Evolutionary conservation across 2,113 vertebrate genomes (phyloP), one percentile per base, ranked within the genome.

Genomic region (Ceratotherium simum): DNA sequence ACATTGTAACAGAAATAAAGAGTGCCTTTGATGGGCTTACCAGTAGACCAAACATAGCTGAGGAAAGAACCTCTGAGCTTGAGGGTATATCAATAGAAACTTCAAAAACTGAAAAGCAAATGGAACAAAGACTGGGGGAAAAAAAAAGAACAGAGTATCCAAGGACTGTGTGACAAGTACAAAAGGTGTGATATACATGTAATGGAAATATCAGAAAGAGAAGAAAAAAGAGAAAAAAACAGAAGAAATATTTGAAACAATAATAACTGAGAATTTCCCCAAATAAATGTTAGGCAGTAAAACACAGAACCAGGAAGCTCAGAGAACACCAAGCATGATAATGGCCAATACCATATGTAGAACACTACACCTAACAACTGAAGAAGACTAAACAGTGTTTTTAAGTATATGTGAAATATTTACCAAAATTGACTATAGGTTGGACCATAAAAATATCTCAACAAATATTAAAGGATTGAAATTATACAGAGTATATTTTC

Each of bases 231-330:
- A 69, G 31, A 70, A 87, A 72, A 21, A 2, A 69, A 72, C 2
- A 72, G 39, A 94, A 62, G 51, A 81, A 80, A 62, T 81, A 51
- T 14, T 80, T 94, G 84, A 64, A 88, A 64, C 27, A 88, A 81
- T 8, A 72, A 64, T 64, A 46, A 81, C 13, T 39, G 78, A 72
- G 33, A 78, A 51, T 64, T 94, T 88, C n/a, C 27, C 10, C 65
- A 72, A 27, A 81, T 48, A 72, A 17, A 54, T 39, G n/a, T 88
- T 54, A 72, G 54, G 81, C 25, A 81, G 25, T 6, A 42, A 94
- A 88, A 62, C 64, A 36, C 65, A 94, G 75, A 64, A 20, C 54
- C 42, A 94, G 33, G 33, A 80, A 72, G 67, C 42, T 88, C 42
- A 81, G 54, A 67, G 60, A 72, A 81, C n/a, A 72, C 23, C 23